Percentiles rank a stretch among this genome's conserved stretches.
phyloP scores from a whole-genome alignment of 2,888 invertebrate genomes.

The Drosophila limbata region DNA sequence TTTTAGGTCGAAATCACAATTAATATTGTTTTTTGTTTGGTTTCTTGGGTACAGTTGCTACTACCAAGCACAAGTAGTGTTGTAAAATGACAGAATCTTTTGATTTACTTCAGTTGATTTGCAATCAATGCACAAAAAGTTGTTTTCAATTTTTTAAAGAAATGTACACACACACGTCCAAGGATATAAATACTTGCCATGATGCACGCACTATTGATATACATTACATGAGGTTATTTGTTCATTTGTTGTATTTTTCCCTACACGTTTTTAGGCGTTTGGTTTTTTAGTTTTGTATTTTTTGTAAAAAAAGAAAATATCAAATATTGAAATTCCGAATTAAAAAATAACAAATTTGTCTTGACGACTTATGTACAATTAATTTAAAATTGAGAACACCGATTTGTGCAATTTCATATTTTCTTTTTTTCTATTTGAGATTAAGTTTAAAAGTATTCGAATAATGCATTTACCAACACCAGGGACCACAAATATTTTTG shows the following conservation, averaged over 20 bases:
- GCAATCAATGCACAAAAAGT: constrained; percentile 85
- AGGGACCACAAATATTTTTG: constrained; percentile 57
- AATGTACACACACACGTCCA: constrained; percentile 82
- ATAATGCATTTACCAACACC: constrained; percentile 65
- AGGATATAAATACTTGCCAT: constrained; percentile 68
- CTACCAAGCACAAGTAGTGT: constrained; percentile 41
- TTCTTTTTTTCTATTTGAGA: constrained; percentile 66
- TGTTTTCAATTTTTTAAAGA: constrained; percentile 84
- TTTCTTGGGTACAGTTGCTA: constrained; percentile 46
- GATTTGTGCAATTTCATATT: constrained; percentile 85
- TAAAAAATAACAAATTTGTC: constrained; percentile 10
- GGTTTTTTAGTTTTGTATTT: constrained; percentile 24
- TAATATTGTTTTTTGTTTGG: constrained; percentile 31
- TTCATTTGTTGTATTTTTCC: constrained; percentile 58
- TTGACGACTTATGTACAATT: constrained; percentile 79
- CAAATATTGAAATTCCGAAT: constrained; percentile 46
- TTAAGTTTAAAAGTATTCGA: constrained; percentile 13
- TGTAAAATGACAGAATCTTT: constrained; percentile 41
- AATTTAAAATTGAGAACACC: constrained; percentile 85
- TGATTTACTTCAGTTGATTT: constrained; percentile 41
- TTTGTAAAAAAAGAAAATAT: constrained; percentile 76
- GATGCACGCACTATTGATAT: constrained; percentile 62
- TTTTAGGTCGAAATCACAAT: constrained; percentile 40
- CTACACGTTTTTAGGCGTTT: constrained; percentile 40
- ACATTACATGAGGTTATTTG: constrained; percentile 43